Percentiles rank a stretch among this genome's conserved stretches.
Conservation (phyloP, 2,797 vertebrate genomes). For the Antrozous pallidus region DNA sequence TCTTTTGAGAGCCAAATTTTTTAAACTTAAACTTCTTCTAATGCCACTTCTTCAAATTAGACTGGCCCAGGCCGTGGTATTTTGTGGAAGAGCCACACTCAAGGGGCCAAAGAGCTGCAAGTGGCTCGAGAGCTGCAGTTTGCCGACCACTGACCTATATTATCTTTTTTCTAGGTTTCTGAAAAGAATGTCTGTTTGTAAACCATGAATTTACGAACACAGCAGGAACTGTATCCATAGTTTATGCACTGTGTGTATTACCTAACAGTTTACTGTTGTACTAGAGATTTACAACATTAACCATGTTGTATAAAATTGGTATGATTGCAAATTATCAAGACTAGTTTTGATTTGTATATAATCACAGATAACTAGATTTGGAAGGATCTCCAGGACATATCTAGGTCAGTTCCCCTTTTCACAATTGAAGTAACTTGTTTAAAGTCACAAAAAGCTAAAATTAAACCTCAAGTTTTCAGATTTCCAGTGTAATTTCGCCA, state of each 20-base stretch:
- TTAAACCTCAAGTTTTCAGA: background rate
- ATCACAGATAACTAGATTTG: background rate
- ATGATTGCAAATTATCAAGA: background rate
- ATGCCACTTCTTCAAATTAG: too few relatives aligned
- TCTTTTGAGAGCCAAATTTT: too few relatives aligned
- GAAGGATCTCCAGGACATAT: background rate
- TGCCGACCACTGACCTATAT: too few relatives aligned
- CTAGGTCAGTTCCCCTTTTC: background rate
- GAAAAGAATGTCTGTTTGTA: background rate
- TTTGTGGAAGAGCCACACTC: too few relatives aligned
- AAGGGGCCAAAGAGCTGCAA: too few relatives aligned
- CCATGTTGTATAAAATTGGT: background rate
- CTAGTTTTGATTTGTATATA: background rate
- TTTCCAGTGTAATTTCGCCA: background rate
- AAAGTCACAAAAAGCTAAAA: background rate
- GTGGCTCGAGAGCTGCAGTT: too few relatives aligned
- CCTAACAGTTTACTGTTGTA: background rate
- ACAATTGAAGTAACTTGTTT: background rate
- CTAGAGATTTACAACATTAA: background rate
- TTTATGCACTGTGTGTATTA: background rate
- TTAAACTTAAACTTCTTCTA: too few relatives aligned
- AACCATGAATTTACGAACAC: background rate
- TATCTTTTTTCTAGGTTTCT: background rate
- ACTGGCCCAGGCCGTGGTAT: too few relatives aligned
- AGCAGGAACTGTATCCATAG: background rate